These are phyloP conservation scores for Chelonus insularis DNA, from an alignment of 1,140 invertebrate species.

Conservation along the genomic window DNA sequence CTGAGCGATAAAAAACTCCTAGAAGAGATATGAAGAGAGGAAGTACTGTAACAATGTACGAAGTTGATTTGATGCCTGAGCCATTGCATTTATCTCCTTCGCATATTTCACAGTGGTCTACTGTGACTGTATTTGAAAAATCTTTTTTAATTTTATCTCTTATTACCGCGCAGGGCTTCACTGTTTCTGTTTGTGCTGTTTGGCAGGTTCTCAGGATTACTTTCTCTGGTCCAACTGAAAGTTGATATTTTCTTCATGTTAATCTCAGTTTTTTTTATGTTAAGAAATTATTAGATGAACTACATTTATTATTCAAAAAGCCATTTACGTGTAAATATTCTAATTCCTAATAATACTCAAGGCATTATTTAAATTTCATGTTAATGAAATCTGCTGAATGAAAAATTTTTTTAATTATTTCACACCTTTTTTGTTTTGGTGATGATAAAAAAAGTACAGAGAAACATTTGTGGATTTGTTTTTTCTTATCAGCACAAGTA, in stretches of 20 bases:
- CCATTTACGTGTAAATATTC: too few relatives aligned
- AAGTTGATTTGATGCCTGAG: slow-evolving; percentile 20
- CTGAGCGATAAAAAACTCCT: slow-evolving; percentile 17
- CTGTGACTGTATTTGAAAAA: background rate
- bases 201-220: slow-evolving; percentile 47
- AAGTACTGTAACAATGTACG: slow-evolving; percentile 33
- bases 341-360: too few relatives aligned
- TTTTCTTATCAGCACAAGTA: too few relatives aligned
- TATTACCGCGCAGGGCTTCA: slow-evolving; percentile 42
- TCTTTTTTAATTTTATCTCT: slow-evolving; percentile 23
- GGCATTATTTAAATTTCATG: too few relatives aligned
- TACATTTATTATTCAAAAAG: too few relatives aligned
- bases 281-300: too few relatives aligned
- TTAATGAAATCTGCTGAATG: too few relatives aligned
- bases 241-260: background rate
- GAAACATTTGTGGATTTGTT: too few relatives aligned
- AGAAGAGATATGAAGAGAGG: slow-evolving; percentile 33
- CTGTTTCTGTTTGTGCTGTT: slow-evolving; percentile 36
- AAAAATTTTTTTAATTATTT: too few relatives aligned
- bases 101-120: slow-evolving; percentile 42
- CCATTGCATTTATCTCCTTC: slow-evolving; percentile 44
- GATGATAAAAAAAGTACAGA: too few relatives aligned
- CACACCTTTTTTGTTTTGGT: too few relatives aligned
- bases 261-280: background rate
- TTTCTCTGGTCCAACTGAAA: slow-evolving; percentile 34